A percentile compares a stretch with the other conserved stretches of the same genome.
phyloP scores from a whole-genome alignment of 2,888 invertebrate species.

The Yponomeuta plumbellus region DNA sequence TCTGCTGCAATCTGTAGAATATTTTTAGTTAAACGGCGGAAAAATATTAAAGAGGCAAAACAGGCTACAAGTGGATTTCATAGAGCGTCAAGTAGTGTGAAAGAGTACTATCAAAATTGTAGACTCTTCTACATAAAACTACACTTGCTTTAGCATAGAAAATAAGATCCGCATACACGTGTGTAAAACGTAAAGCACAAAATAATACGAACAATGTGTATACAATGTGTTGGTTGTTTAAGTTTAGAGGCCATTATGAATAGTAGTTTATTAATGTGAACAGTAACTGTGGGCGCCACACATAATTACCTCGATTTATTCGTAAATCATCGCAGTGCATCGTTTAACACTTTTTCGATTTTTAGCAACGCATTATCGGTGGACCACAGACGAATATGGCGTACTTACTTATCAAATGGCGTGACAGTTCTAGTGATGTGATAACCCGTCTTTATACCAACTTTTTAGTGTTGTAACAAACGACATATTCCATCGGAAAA shows the following conservation, averaged over 20 bases:
- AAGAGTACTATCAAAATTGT: too few relatives aligned
- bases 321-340: neutral
- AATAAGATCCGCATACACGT: too few relatives aligned
- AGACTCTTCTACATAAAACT: too few relatives aligned
- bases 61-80: too few relatives aligned
- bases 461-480: neutral
- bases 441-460: neutral
- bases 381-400: neutral
- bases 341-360: neutral
- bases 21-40: neutral
- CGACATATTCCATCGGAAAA: neutral
- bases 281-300: neutral
- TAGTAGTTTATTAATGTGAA: neutral
- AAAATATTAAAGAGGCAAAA: too few relatives aligned
- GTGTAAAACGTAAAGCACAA: too few relatives aligned
- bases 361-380: neutral
- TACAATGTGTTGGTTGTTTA: neutral
- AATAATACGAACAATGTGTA: too few relatives aligned
- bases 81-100: too few relatives aligned
- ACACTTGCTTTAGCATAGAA: too few relatives aligned
- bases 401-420: neutral
- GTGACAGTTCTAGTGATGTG: slow-evolving; percentile 2
- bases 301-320: slow-evolving; percentile 1
- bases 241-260: neutral
- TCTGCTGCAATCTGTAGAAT: slow-evolving; percentile 70